These are phyloP conservation scores for Lutraria rhynchaena DNA, from an alignment of 1,140 invertebrate species.

Conservation along the genomic window DNA sequence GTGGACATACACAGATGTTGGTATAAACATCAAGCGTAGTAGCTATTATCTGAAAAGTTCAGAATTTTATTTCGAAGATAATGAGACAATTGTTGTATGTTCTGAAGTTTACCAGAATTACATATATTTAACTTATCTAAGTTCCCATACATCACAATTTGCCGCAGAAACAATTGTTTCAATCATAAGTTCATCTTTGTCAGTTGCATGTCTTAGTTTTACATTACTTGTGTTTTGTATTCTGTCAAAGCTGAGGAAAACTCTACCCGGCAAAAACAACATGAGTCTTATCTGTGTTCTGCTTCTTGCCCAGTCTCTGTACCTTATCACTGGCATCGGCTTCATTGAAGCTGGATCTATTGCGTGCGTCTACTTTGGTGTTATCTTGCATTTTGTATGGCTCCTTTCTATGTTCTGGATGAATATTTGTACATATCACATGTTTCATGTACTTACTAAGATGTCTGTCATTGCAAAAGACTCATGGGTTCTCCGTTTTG, in stretches of 20 bases:
- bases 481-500: neutral
- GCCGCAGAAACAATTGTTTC: neutral
- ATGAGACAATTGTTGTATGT: neutral
- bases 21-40: neutral
- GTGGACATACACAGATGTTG: neutral
- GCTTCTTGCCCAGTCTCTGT: slow-evolving; percentile 17
- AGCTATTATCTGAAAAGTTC: neutral
- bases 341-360: neutral
- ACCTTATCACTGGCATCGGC: neutral
- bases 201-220: neutral
- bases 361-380: slow-evolving; percentile 5
- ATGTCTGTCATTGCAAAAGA: neutral
- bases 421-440: slow-evolving; percentile 44
- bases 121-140: neutral
- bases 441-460: slow-evolving; percentile 21
- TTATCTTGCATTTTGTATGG: slow-evolving; percentile 16
- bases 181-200: neutral
- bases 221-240: neutral
- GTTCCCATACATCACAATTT: neutral
- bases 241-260: neutral
- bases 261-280: slow-evolving; percentile 36
- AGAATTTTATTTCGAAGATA: neutral
- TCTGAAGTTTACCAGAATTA: neutral
- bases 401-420: slow-evolving; percentile 37
- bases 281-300: slow-evolving; percentile 1